Conservation (phyloP, 2,113 vertebrate genomes). For the Ceyx cyanopectus region DNA sequence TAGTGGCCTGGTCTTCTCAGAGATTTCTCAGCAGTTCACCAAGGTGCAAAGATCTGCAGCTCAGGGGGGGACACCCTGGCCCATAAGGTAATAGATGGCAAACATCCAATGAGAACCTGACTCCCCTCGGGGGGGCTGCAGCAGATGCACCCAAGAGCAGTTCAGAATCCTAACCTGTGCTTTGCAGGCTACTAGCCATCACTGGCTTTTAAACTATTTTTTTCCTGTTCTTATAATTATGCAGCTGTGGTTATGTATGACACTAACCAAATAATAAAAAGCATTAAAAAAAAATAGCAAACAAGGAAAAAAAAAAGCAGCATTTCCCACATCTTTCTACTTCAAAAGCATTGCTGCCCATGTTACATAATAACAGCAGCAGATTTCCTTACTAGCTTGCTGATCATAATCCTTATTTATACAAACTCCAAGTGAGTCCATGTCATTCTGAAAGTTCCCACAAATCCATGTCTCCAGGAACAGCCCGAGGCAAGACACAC, state of each 20-base stretch:
- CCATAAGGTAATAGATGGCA: background rate
- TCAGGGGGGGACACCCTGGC: background rate
- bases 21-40: background rate
- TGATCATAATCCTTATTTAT: background rate
- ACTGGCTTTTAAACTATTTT: background rate
- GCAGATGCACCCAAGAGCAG: background rate
- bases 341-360: background rate
- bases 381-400: background rate
- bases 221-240: background rate
- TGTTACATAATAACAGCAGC: background rate
- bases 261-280: background rate
- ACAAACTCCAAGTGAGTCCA: background rate
- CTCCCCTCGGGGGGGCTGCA: background rate
- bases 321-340: background rate
- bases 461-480: background rate
- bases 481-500: rapidly evolving
- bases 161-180: background rate
- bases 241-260: background rate
- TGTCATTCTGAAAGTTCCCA: background rate
- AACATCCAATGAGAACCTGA: background rate
- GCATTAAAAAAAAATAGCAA: background rate
- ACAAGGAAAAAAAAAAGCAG: background rate
- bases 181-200: background rate
- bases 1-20: background rate
- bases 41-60: background rate